Evolutionary conservation across 2,113 vertebrate genomes (phyloP), one percentile per base, ranked within the genome.

Genomic region (Peromyscus leucopus): DNA sequence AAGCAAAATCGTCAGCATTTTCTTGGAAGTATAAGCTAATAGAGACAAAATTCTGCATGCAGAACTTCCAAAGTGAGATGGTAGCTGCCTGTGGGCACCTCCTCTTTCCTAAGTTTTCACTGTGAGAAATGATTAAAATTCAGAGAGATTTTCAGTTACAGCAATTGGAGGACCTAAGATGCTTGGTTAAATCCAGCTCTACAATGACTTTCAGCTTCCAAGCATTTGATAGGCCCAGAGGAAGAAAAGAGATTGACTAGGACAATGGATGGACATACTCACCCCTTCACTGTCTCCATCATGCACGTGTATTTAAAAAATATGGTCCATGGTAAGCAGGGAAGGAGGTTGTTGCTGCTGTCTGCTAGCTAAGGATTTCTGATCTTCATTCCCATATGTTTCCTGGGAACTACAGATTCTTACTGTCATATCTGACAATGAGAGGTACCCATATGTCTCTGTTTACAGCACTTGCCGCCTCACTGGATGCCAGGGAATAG

Each of bases 1-100:
- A 76, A 85, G 48, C 21, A 78, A 97, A 79, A 39, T 75, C 46
- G 79, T 88, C 75, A 67, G 39, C 36, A 4, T 72, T 95, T 95
- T 94, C 55, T 83, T 28, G 5, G 33, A 79, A 36, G 22, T 65
- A 26, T 83, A 59, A 63, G 61, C 26, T 89, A 42, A 67, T 86
- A 42, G 0, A 85, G 92, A 67, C 75, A 79, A 89, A 86, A 93
- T 76, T 80, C 69, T n/a, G 65, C 78, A 51, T 42, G 57, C 86
- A 74, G 46, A 90, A 67, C 42, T 80, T 80, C 31, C 22, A 46
- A 76, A 78, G 61, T 57, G 74, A 91, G 61, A 55, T 71, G 67
- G 72, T 63, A 75, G 46, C 48, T 36, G 79, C 51, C 84, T 61
- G 36, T 46, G 51, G 85, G 39, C 24, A 79, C 33, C 33, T n/a